Evolutionary conservation across 2,797 vertebrate species (phyloP).

Genomic region (Siniperca obscura): DNA sequence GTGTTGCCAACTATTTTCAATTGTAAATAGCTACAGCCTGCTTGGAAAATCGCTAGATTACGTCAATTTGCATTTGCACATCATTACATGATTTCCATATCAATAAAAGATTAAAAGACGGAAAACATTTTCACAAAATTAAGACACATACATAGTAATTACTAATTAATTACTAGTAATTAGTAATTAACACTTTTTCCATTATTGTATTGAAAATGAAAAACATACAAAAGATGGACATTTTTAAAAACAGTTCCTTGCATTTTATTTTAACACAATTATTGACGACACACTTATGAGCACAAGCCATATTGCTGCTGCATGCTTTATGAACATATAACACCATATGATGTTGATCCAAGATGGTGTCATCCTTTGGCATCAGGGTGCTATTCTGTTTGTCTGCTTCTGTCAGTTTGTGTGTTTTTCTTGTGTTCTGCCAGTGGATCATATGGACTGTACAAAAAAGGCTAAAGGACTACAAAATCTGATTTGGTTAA

Average conservation of each 20-base stretch:
- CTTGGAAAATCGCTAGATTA: background rate
- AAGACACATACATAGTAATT: no score
- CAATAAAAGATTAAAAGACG: background rate
- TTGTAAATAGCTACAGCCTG: background rate
- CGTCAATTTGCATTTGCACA: background rate
- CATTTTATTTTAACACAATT: no score
- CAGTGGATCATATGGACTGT: background rate
- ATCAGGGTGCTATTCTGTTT: background rate
- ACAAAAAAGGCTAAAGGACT: background rate
- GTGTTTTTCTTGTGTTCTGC: background rate
- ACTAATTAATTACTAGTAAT: no score
- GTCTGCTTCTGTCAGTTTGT: background rate
- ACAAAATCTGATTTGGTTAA: background rate
- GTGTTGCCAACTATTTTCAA: background rate
- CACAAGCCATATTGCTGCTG: background rate
- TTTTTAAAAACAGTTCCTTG: no score
- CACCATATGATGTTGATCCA: background rate
- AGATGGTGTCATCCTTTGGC: background rate
- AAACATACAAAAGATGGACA: no score
- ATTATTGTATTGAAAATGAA: no score
- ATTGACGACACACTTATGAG: no score
- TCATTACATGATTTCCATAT: background rate
- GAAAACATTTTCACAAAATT: background rate
- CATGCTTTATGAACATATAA: background rate
- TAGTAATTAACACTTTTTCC: no score